A percentile compares a stretch with the other conserved stretches of the same genome.
These are phyloP conservation scores for Gymnoscopelus braueri DNA, from an alignment of 2,797 vertebrate species.

Conservation along the genomic window DNA sequence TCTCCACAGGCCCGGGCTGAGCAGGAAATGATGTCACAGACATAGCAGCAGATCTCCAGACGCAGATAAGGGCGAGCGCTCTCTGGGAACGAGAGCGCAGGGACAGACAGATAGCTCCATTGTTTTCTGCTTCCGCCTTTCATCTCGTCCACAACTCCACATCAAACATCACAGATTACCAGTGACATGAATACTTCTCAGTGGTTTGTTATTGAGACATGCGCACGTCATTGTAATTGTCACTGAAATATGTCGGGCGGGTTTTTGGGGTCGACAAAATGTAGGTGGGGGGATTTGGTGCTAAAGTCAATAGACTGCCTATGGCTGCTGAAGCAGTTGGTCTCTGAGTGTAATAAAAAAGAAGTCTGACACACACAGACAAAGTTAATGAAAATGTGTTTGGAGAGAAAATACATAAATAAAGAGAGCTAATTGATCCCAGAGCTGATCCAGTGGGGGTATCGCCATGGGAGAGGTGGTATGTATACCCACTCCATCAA, in stretches of 20 bases:
- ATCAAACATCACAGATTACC: conserved; percentile 44
- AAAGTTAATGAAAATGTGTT: conserved; percentile 38
- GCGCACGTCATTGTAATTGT: conserved; percentile 32
- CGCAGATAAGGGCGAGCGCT: conserved; percentile 55
- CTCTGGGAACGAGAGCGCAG: conserved; percentile 51
- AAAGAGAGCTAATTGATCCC: conserved; percentile 59
- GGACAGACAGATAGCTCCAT: conserved; percentile 52
- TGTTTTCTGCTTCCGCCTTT: conserved; percentile 51
- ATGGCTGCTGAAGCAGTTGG: conserved; percentile 11
- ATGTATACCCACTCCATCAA: conserved; percentile 40
- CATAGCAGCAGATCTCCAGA: conserved; percentile 66
- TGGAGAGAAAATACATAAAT: conserved; percentile 43
- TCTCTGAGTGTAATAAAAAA: conserved; percentile 41
- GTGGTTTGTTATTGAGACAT: conserved; percentile 41
- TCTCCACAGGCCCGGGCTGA: conserved; percentile 41
- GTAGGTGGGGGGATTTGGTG: neutral
- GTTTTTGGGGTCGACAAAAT: conserved; percentile 24
- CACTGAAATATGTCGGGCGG: conserved; percentile 22
- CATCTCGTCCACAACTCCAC: conserved; percentile 52
- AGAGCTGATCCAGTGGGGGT: conserved; percentile 48
- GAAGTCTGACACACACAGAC: conserved; percentile 18
- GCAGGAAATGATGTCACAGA: conserved; percentile 76
- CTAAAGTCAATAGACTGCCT: conserved; percentile 11
- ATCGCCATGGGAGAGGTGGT: conserved; percentile 34
- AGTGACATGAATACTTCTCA: conserved; percentile 21